phyloP scores from a whole-genome alignment of 2,113 vertebrate species.

The Chaetodon auriga region DNA sequence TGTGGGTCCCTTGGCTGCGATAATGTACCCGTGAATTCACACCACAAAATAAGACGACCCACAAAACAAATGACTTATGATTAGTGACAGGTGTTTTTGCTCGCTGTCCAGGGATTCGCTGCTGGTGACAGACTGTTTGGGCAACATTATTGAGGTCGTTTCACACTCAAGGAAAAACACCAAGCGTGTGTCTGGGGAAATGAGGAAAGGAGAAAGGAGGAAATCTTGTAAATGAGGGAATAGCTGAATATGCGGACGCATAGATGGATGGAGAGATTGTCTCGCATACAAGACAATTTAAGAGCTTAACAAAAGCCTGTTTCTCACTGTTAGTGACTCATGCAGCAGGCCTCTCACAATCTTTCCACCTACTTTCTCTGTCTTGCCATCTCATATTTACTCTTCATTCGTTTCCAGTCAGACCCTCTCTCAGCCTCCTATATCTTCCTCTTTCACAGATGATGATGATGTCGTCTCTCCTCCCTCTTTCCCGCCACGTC shows the following conservation, averaged over 20 bases:
- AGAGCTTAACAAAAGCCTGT: neutral
- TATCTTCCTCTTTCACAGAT: constrained; percentile 12
- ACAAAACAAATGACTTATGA: constrained; percentile 53
- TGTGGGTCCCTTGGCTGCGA: constrained; percentile 34
- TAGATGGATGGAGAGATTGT: constrained; percentile 5
- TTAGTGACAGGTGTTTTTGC: constrained; percentile 59
- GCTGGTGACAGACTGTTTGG: constrained; percentile 50
- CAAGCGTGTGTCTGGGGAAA: constrained; percentile 48
- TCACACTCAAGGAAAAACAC: constrained; percentile 40
- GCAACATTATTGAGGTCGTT: constrained; percentile 54
- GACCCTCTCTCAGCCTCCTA: neutral
- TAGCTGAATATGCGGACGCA: constrained; percentile 1
- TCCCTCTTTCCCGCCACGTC: constrained; percentile 25
- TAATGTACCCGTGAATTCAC: constrained; percentile 54
- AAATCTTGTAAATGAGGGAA: constrained; percentile 55
- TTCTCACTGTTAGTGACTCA: neutral
- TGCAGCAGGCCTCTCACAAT: neutral
- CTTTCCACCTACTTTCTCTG: neutral
- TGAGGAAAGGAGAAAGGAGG: neutral
- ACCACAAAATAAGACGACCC: constrained; percentile 43
- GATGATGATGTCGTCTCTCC: constrained; percentile 29
- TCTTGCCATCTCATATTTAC: constrained; percentile 1
- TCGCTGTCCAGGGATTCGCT: constrained; percentile 36
- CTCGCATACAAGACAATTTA: neutral
- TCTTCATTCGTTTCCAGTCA: neutral